A percentile compares a stretch with the other conserved stretches of the same genome.
These are phyloP conservation scores for Brachionus plicatilis DNA, from an alignment of 1,140 invertebrate species.

Conservation along the genomic window DNA sequence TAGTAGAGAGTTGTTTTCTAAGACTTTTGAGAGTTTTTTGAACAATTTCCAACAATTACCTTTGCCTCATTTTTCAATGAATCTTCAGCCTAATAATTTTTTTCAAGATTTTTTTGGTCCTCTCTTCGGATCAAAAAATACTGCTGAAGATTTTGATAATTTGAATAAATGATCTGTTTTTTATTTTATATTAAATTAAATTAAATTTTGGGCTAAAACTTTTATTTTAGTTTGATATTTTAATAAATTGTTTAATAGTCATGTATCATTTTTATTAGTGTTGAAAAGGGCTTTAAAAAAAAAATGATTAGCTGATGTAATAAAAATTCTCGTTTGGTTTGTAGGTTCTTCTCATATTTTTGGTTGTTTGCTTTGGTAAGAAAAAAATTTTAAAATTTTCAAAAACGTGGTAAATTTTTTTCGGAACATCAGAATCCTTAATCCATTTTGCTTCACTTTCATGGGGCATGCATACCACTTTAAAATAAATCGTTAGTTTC, in stretches of 20 bases:
- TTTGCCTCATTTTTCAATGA: constrained; percentile 2
- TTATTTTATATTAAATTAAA: neutral
- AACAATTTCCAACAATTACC: neutral
- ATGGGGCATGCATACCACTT: neutral
- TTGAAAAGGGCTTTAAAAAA: neutral
- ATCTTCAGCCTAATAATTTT: neutral
- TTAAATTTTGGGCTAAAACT: neutral
- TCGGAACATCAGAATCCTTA: neutral
- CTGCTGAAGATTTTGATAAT: neutral
- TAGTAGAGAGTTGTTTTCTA: neutral
- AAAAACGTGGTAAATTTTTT: neutral
- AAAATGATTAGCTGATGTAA: neutral
- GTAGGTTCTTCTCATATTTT: neutral
- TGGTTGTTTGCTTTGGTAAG: neutral
- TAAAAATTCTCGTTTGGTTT: neutral
- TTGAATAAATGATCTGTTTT: neutral
- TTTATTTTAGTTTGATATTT: neutral
- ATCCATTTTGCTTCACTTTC: neutral
- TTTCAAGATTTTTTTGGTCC: neutral
- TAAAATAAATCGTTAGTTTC: neutral
- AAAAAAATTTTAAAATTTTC: neutral
- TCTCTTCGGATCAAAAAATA: neutral
- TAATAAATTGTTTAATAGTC: neutral
- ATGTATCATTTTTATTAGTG: neutral
- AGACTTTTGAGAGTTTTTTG: neutral